Percentiles rank a stretch among this genome's conserved stretches.
These are phyloP conservation scores for Amitus sp. DNA, from an alignment of 2,888 invertebrate species.

Conservation along the genomic window DNA sequence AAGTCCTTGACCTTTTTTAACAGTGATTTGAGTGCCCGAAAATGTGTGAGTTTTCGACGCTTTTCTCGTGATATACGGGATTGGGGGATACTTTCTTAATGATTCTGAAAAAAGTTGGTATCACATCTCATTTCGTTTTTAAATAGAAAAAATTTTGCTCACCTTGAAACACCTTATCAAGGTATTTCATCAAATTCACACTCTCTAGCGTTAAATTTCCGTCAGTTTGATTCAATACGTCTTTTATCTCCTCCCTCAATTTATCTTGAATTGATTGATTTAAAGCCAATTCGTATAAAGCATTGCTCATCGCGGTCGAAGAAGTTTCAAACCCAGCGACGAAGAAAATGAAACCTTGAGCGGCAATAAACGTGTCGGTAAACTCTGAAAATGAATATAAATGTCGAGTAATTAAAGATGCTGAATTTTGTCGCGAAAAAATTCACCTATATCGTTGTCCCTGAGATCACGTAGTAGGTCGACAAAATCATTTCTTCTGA, in stretches of 20 bases:
- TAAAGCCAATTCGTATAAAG: slow-evolving; percentile 63
- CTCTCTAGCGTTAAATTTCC: slow-evolving; percentile 61
- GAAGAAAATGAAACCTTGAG: slow-evolving; percentile 66
- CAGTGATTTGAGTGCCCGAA: slow-evolving; percentile 42
- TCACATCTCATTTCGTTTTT: too few relatives aligned
- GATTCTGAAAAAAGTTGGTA: slow-evolving; percentile 61
- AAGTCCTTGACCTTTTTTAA: slow-evolving; percentile 39
- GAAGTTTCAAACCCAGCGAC: slow-evolving; percentile 67
- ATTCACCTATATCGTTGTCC: slow-evolving; percentile 45
- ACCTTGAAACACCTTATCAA: slow-evolving; percentile 63
- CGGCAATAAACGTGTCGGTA: slow-evolving; percentile 57
- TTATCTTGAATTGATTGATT: slow-evolving; percentile 62
- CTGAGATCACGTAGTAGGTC: slow-evolving; percentile 61
- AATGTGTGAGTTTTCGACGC: slow-evolving; percentile 51
- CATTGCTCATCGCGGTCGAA: slow-evolving; percentile 63
- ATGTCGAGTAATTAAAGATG: too few relatives aligned
- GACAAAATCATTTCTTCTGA: slow-evolving; percentile 65
- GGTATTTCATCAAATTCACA: slow-evolving; percentile 63
- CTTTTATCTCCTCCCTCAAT: slow-evolving; percentile 59
- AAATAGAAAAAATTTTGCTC: slow-evolving; percentile 10
- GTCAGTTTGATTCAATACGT: slow-evolving; percentile 48
- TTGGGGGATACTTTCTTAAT: slow-evolving; percentile 65
- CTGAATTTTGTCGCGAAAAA: too few relatives aligned
- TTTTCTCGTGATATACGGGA: slow-evolving; percentile 52
- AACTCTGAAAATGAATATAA: slow-evolving; percentile 47